Percentiles rank a stretch among this genome's conserved stretches.
Evolutionary conservation across 2,113 vertebrate species (phyloP).

Genomic region (Solenodon paradoxus): DNA sequence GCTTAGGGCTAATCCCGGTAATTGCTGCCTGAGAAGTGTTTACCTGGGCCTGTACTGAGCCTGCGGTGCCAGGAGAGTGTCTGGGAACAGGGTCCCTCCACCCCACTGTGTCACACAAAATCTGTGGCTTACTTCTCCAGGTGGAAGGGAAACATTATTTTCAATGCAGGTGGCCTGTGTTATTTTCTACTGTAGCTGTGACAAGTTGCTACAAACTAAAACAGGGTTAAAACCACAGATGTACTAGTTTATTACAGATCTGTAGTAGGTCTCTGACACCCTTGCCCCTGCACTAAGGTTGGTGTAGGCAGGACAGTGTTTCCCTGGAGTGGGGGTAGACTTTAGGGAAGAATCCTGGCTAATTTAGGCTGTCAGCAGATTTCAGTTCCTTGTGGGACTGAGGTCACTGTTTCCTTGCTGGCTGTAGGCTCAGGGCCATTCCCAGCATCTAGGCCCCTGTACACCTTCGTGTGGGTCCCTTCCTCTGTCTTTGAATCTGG

Average conservation of each 20-base stretch:
- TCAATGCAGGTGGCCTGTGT: neutral
- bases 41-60: neutral
- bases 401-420: neutral
- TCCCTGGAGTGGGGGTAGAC: neutral
- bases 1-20: neutral
- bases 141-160: neutral
- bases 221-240: neutral
- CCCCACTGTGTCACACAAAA: accelerated
- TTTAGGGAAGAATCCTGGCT: neutral
- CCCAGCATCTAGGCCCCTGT: neutral
- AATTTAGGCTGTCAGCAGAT: neutral
- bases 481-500: neutral
- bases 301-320: neutral
- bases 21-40: neutral
- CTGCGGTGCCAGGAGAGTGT: neutral
- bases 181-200: neutral
- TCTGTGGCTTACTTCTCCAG: neutral
- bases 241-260: neutral
- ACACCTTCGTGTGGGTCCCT: neutral
- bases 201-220: neutral
- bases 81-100: neutral
- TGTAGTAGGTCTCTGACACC: neutral
- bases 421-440: neutral
- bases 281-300: neutral
- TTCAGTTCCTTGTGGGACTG: neutral